Evolutionary conservation across 2,888 invertebrate species (phyloP).

Genomic region (Mythimna ferrago): DNA sequence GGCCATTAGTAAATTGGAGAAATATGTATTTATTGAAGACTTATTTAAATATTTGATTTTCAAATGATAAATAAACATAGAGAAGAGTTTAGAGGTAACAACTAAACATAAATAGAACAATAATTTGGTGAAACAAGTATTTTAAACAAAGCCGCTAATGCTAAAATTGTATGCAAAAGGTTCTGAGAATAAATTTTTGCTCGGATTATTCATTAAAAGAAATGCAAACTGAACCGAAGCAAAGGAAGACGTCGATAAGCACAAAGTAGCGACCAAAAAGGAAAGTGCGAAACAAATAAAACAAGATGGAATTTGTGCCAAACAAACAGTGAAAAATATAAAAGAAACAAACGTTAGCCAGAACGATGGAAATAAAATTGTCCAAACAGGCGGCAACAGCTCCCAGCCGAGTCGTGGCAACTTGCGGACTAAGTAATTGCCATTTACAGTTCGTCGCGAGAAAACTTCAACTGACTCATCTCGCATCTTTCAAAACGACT

Average conservation of each 20-base stretch:
- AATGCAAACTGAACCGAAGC: conserved; percentile 13
- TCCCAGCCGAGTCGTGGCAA: conserved; percentile 76
- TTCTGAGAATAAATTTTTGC: conserved; percentile 1
- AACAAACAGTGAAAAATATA: conserved; percentile 49
- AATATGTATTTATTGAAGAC: conserved; percentile 43
- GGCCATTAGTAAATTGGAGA: conserved; percentile 41
- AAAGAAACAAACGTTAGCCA: conserved; percentile 52
- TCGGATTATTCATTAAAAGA: conserved; percentile 13
- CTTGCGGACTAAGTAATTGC: conserved; percentile 83
- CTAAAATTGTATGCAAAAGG: not conserved
- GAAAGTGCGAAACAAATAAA: conserved; percentile 47
- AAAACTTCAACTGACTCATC: conserved; percentile 80
- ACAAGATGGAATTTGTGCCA: conserved; percentile 48
- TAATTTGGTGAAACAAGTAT: not conserved
- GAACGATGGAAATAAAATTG: conserved; percentile 69
- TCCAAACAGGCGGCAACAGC: conserved; percentile 65
- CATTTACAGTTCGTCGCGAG: conserved; percentile 80
- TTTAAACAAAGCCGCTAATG: not conserved
- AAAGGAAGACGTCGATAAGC: conserved; percentile 24
- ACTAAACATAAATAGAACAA: conserved; percentile 2
- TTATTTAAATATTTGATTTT: conserved; percentile 30
- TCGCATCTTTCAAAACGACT: conserved; percentile 63
- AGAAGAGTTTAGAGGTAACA: conserved; percentile 14
- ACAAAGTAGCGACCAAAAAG: conserved; percentile 34
- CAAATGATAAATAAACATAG: conserved; percentile 25